Evolutionary conservation across 2,888 invertebrate species (phyloP).

Genomic region (Ophioninae sp.): DNA sequence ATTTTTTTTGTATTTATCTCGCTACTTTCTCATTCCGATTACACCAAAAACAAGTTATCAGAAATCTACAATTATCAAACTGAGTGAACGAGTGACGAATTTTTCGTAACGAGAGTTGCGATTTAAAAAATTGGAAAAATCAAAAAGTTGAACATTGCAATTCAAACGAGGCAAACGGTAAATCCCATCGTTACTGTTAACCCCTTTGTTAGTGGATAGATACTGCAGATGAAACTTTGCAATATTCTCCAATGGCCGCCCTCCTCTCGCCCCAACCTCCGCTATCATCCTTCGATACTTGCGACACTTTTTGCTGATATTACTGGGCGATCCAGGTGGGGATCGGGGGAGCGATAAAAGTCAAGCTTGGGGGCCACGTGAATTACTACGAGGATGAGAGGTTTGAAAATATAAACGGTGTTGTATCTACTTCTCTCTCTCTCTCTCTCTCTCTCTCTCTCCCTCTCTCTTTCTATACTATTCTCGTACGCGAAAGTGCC

Average conservation of each 20-base stretch:
- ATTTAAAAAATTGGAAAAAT: too few species aligned
- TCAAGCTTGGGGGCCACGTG: constrained; percentile 42
- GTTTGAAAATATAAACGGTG: constrained; percentile 54
- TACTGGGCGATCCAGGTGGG: constrained; percentile 23
- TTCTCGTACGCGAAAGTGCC: constrained; percentile 39
- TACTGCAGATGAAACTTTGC: too few species aligned
- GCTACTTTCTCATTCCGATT: too few species aligned
- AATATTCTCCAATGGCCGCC: background rate
- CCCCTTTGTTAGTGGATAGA: too few species aligned
- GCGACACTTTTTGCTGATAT: constrained; percentile 23
- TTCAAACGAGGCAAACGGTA: too few species aligned
- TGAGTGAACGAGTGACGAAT: too few species aligned
- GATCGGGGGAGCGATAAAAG: constrained; percentile 46
- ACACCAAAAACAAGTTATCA: too few species aligned
- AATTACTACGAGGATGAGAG: constrained; percentile 56
- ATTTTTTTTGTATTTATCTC: too few species aligned
- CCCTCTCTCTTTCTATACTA: constrained; percentile 1
- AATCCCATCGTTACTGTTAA: too few species aligned
- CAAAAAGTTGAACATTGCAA: too few species aligned
- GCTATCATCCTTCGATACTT: background rate
- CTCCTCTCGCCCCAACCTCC: background rate
- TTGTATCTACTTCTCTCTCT: constrained; percentile 9
- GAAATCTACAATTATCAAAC: too few species aligned
- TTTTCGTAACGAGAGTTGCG: too few species aligned
- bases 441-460: constrained; percentile 19